These are phyloP conservation scores for Sanderia malayensis DNA, from an alignment of 30 jellyfish, hydroid and myxozoan species.

Conservation along the genomic window DNA sequence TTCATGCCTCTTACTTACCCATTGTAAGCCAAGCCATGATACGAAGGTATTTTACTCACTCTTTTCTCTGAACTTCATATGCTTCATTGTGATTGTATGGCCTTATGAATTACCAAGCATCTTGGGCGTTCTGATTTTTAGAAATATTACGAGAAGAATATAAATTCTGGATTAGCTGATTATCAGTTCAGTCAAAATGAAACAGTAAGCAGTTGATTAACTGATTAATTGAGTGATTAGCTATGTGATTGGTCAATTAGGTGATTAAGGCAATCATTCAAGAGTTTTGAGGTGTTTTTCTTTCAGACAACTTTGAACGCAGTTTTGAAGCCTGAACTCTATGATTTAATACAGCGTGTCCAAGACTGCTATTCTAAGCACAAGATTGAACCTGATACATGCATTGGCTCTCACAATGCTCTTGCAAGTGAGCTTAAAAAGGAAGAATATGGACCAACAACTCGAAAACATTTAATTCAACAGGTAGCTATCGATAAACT, in stretches of 20 bases:
- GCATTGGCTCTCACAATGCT: slow-evolving; percentile 38
- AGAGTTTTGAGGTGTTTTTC: neutral
- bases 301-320: slow-evolving; percentile 53
- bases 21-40: no score
- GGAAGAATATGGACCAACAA: slow-evolving; percentile 60
- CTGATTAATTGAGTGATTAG: no score
- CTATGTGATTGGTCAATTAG: no score
- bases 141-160: slow-evolving; percentile 53
- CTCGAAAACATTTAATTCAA: slow-evolving; percentile 70
- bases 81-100: no score
- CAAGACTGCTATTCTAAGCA: slow-evolving; percentile 19
- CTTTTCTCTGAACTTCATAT: no score
- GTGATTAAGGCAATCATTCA: no score
- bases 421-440: slow-evolving; percentile 54
- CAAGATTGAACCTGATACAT: slow-evolving; percentile 10
- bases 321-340: slow-evolving; percentile 48
- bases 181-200: slow-evolving; percentile 19
- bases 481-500: slow-evolving; percentile 38
- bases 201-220: neutral
- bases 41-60: no score
- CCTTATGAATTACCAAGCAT: no score
- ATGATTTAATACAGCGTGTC: slow-evolving; percentile 49
- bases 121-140: no score
- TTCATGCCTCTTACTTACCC: no score
- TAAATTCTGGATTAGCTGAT: slow-evolving; percentile 38